Base-by-base conservation (phyloP, 2,888 invertebrate species). In the Nebria salina region DNA sequence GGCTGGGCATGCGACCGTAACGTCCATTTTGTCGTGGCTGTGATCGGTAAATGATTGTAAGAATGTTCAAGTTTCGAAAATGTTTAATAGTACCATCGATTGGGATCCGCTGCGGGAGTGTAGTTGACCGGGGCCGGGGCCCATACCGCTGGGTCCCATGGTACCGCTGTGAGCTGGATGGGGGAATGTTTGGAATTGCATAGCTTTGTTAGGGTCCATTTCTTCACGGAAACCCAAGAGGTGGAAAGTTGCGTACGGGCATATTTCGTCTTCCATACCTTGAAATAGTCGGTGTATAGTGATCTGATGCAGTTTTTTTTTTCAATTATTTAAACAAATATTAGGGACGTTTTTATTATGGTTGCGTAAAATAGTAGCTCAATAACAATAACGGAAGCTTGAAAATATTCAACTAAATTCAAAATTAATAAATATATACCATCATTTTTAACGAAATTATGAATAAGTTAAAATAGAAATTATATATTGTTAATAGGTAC, bases 191-290 rank as follows among this genome's bases (percentile, higher is more conserved):
- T 96, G 92, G 94, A 96, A 96, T 90, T 96, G 92, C 94, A 96
- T 92, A 65, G 96, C 96, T 91, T 96, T 97, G 89, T 92, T 94
- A 73, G 96, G 97, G 89, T 97, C 97, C 96, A 97, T 97, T 92
- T 97, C 97, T 89, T 97, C 97, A 86, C 97, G 95, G 94, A 97
- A 97, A 85, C 97, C 97, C 82, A 97, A 93, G 87, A 97, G 92
- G 89, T 98, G 97, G 95, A 98, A 98, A 68, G 98, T 98, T 8
- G 98, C 98, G 90, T 98, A 98, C 70, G 98, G 98, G 90, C 97
- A 97, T 88, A 98, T 97, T 89, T 98, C 97, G 87, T 97, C 97
- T 88, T 98, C 97, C 94, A 97, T 96, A 88, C 96, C 96, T 95
- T 91, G 82, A 89, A 26, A 4, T 4, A 6, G 4, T 54, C 8